Conservation (phyloP, 2,888 invertebrate genomes). For the Campoplex nolae region DNA sequence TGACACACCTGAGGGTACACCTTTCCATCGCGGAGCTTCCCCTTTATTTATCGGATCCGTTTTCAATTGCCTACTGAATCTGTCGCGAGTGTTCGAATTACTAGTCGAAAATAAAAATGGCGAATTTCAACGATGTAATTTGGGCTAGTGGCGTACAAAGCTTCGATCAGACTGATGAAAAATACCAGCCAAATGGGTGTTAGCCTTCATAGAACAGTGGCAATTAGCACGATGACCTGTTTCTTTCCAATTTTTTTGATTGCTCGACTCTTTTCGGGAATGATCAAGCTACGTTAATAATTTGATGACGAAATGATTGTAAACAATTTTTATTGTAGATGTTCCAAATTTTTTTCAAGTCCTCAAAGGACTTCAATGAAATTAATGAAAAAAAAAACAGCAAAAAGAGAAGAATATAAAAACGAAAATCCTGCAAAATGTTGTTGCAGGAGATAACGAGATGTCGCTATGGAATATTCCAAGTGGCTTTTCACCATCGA, state of each 20-base stretch:
- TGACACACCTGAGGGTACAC: too few relatives aligned
- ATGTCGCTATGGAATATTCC: neutral
- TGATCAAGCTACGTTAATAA: neutral
- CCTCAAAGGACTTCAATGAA: neutral
- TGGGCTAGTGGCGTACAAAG: slow-evolving; percentile 21
- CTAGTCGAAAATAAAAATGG: slow-evolving; percentile 38
- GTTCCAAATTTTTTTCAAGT: neutral
- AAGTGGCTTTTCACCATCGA: neutral
- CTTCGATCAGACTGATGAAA: neutral
- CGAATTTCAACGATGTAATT: slow-evolving; percentile 36
- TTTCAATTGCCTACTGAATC: slow-evolving; percentile 26
- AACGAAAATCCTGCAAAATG: neutral
- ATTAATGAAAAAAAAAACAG: neutral
- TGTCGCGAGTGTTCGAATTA: slow-evolving; percentile 12
- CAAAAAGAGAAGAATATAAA: neutral
- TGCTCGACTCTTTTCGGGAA: neutral
- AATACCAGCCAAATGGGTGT: slow-evolving; percentile 20
- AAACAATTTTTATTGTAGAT: neutral
- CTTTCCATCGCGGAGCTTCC: slow-evolving; percentile 11
- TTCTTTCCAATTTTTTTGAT: neutral
- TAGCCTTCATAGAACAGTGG: slow-evolving; percentile 14
- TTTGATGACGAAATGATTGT: neutral
- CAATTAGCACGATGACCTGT: slow-evolving; percentile 25
- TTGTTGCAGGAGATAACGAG: neutral
- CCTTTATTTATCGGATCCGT: neutral